These are phyloP conservation scores for Euproctis similis DNA, from an alignment of 2,888 invertebrate genomes.

Conservation along the genomic window DNA sequence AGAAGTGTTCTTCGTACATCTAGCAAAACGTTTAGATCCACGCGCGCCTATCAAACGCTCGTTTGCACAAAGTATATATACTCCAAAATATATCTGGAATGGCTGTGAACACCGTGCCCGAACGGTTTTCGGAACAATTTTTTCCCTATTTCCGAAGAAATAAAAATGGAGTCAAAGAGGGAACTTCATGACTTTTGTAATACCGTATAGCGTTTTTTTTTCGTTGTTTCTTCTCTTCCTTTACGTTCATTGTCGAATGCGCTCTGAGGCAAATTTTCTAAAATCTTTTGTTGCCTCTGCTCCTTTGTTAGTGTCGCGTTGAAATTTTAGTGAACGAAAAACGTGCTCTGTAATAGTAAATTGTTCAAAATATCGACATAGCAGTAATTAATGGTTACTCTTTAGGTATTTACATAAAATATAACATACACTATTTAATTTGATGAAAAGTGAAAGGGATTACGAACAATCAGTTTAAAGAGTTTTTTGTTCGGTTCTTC, in stretches of 20 bases:
- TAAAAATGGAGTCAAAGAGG: slow-evolving; percentile 63
- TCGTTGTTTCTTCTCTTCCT: too few relatives aligned
- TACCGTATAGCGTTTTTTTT: slow-evolving; percentile 49
- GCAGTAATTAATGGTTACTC: too few relatives aligned
- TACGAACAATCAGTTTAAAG: too few relatives aligned
- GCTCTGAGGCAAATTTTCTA: slow-evolving; percentile 32
- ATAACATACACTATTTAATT: too few relatives aligned
- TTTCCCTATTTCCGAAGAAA: slow-evolving; percentile 65
- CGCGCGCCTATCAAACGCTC: slow-evolving; percentile 60
- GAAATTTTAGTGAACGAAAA: slow-evolving; percentile 7
- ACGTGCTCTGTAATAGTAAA: too few relatives aligned
- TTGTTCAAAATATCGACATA: too few relatives aligned
- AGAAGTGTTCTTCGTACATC: slow-evolving; percentile 13
- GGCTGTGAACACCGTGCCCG: slow-evolving; percentile 50
- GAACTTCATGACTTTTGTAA: slow-evolving; percentile 69
- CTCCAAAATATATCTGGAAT: slow-evolving; percentile 56
- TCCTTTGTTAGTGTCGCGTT: slow-evolving; percentile 21
- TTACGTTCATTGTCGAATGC: slow-evolving; percentile 30
- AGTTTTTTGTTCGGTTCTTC: too few relatives aligned
- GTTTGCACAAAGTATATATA: slow-evolving; percentile 68
- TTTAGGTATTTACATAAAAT: too few relatives aligned
- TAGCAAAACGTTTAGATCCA: slow-evolving; percentile 27
- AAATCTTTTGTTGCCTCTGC: slow-evolving; percentile 26
- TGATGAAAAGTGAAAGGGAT: too few relatives aligned
- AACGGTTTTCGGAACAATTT: slow-evolving; percentile 66